Evolutionary conservation across 2,888 invertebrate species (phyloP).

Genomic region (Melanophora roralis): DNA sequence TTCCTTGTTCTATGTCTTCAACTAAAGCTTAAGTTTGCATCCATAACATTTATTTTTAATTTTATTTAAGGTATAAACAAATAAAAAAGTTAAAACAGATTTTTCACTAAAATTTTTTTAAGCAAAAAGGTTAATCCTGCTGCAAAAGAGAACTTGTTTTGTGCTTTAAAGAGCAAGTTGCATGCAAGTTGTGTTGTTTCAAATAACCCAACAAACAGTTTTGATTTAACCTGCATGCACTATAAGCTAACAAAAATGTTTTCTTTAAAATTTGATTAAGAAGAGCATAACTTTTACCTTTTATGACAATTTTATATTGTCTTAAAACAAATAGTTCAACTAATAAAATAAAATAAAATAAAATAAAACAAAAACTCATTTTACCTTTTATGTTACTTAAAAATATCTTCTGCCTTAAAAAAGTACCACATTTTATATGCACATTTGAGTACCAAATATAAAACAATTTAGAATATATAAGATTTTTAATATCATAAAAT

Average conservation of each 20-base stretch:
- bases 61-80: background rate
- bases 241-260: background rate
- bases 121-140: constrained; percentile 21
- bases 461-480: too few species aligned
- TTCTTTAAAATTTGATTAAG: background rate
- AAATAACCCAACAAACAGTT: constrained; percentile 16
- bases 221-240: too few species aligned
- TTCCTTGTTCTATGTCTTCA: background rate
- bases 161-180: constrained; percentile 4
- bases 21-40: background rate
- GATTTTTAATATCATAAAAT: too few species aligned
- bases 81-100: background rate
- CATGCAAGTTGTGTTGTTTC: constrained; percentile 15
- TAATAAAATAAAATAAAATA: too few species aligned
- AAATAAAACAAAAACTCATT: too few species aligned
- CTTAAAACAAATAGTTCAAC: too few species aligned
- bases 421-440: too few species aligned
- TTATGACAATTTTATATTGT: too few species aligned
- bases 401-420: too few species aligned
- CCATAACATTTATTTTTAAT: background rate
- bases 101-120: constrained; percentile 10
- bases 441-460: too few species aligned
- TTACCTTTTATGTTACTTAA: too few species aligned
- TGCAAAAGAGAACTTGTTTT: constrained; percentile 38
- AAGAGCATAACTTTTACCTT: too few species aligned